These are phyloP conservation scores for Oxyruncus cristatus DNA, from an alignment of 2,113 vertebrate species.

Conservation along the genomic window DNA sequence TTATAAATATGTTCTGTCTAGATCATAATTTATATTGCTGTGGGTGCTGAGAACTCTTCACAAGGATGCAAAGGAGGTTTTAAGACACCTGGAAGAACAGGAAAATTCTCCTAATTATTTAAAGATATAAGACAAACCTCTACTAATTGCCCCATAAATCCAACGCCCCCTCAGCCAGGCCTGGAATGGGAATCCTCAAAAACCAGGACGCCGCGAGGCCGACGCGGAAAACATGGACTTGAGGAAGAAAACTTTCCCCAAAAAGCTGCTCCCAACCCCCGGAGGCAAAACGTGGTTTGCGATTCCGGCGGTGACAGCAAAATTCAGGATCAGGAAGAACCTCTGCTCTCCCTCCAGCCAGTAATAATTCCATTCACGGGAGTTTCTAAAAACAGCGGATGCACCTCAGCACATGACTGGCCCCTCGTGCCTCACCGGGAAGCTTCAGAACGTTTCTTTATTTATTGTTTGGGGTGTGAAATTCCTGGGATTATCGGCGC, in stretches of 20 bases:
- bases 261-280: neutral
- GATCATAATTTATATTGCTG: no score
- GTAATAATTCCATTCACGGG: neutral
- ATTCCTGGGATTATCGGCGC: neutral
- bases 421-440: neutral
- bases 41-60: no score
- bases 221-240: neutral
- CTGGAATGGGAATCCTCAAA: neutral
- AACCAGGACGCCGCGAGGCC: neutral
- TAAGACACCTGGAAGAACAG: neutral
- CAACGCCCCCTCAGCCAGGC: neutral
- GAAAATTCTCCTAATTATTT: neutral
- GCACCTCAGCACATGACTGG: neutral
- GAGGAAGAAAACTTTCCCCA: neutral
- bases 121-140: neutral
- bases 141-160: neutral
- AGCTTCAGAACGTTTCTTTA: neutral
- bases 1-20: no score
- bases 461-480: neutral
- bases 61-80: neutral
- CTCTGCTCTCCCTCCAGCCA: neutral
- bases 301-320: neutral
- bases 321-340: no score
- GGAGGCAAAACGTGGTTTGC: neutral
- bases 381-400: conserved; percentile 33